These are phyloP conservation scores for Chrysaora quinquecirrha DNA, from an alignment of 30 jellyfish, hydroid and myxozoan genomes.

Conservation along the genomic window DNA sequence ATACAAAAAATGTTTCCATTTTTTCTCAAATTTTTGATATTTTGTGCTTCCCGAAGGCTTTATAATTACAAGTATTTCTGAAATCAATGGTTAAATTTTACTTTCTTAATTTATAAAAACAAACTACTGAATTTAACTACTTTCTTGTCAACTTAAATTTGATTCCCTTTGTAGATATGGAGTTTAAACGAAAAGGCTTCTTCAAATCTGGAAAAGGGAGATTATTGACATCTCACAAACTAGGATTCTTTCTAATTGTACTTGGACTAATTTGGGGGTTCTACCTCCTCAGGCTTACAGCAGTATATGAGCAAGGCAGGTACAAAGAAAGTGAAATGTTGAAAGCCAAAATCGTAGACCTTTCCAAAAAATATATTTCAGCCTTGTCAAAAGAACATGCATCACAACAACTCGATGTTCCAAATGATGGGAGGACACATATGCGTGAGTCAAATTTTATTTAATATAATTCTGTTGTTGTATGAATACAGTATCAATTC, in stretches of 20 bases:
- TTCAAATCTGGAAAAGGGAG: not conserved
- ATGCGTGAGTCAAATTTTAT: not conserved
- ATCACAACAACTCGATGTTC: slow-evolving; percentile 20
- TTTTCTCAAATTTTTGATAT: too few species aligned
- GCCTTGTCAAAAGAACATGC: slow-evolving; percentile 88
- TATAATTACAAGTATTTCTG: too few species aligned
- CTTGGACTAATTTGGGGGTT: slow-evolving; percentile 92
- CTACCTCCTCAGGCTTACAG: slow-evolving; percentile 67
- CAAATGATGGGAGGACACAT: slow-evolving; percentile 24
- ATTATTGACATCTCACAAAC: slow-evolving; percentile 52
- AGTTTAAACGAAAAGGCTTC: not conserved
- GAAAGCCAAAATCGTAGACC: slow-evolving; percentile 73
- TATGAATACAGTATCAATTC: too few species aligned
- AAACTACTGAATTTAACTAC: too few species aligned
- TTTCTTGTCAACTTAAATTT: too few species aligned
- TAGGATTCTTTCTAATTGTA: slow-evolving; percentile 66
- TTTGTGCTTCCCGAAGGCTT: too few species aligned
- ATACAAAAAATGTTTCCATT: too few species aligned
- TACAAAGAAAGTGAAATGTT: slow-evolving; percentile 77
- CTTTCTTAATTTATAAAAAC: too few species aligned
- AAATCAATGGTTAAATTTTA: too few species aligned
- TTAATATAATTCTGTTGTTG: not conserved
- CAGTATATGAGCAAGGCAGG: slow-evolving; percentile 46
- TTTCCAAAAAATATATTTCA: slow-evolving; percentile 81
- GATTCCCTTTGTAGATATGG: slow-evolving; percentile 1